Conservation (phyloP, 2,888 invertebrate genomes). For the Pandemis cinnamomeana region DNA sequence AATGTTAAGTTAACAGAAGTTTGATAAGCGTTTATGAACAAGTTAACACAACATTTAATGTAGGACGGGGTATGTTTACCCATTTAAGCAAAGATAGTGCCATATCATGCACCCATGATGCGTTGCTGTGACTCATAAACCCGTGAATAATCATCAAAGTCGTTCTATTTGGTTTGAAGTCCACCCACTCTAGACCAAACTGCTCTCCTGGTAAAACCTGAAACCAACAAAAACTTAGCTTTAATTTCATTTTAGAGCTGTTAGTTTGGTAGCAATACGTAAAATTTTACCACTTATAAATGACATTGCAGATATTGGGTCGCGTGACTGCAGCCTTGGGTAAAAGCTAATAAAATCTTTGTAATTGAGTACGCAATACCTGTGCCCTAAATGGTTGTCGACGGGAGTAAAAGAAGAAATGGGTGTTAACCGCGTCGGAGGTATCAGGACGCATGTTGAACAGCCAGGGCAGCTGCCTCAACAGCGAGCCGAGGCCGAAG, state of each 20-base stretch:
- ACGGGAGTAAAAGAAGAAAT: conserved; percentile 80
- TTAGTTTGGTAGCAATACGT: too few species aligned
- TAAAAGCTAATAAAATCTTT: too few species aligned
- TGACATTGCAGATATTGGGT: too few species aligned
- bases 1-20: too few species aligned
- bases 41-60: too few species aligned
- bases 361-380: conserved; percentile 53
- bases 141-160: conserved; percentile 87
- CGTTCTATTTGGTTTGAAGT: conserved; percentile 79
- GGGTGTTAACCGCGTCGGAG: conserved; percentile 73
- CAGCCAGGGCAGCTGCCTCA: conserved; percentile 64
- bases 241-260: too few species aligned
- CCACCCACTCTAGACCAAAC: conserved; percentile 84
- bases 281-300: background rate
- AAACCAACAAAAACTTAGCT: background rate
- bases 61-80: conserved; percentile 61
- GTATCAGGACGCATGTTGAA: conserved; percentile 76
- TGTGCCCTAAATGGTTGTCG: conserved; percentile 66
- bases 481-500: conserved; percentile 78
- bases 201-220: conserved; percentile 74
- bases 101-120: conserved; percentile 85
- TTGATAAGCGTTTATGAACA: too few species aligned
- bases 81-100: conserved; percentile 82
- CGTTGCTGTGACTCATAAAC: conserved; percentile 85
- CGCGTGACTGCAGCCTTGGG: background rate